A percentile compares a stretch with the other conserved stretches of the same genome.
Evolutionary conservation across 2,888 invertebrate species (phyloP).

Genomic region (Fragum whitleyi): DNA sequence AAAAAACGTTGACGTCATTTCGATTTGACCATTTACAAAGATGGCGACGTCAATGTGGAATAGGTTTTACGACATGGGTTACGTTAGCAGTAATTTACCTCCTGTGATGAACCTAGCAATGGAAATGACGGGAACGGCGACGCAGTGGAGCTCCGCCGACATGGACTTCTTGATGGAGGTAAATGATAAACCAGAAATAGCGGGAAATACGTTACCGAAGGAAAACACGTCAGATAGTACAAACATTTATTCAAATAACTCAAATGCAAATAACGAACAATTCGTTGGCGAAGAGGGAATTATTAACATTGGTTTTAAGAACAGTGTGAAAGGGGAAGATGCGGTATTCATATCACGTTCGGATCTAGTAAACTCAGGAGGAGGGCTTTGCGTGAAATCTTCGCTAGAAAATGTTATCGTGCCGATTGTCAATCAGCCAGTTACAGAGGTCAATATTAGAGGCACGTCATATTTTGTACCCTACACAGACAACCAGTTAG

Average conservation of each 20-base stretch:
- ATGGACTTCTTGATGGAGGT: constrained; percentile 23
- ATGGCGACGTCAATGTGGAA: constrained; percentile 19
- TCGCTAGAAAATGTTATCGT: background rate
- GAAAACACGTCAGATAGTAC: background rate
- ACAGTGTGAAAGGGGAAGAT: background rate
- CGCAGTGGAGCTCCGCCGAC: constrained; percentile 12
- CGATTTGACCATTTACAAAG: background rate
- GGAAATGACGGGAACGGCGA: constrained; percentile 1
- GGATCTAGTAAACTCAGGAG: constrained; percentile 8
- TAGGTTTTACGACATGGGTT: background rate
- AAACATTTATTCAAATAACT: background rate
- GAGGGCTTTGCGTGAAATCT: constrained; percentile 1
- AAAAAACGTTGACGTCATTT: constrained; percentile 20
- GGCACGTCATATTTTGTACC: background rate
- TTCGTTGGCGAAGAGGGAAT: background rate
- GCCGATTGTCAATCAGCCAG: background rate
- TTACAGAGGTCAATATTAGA: background rate
- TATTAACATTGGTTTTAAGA: too few species aligned
- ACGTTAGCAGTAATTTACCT: constrained; percentile 5
- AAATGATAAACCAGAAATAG: background rate
- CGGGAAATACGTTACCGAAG: background rate
- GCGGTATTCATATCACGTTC: constrained; percentile 1
- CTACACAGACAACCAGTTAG: background rate
- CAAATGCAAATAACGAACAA: background rate
- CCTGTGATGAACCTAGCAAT: background rate